Conservation (phyloP, 2,888 invertebrate genomes). For the Noctua fimbriata region DNA sequence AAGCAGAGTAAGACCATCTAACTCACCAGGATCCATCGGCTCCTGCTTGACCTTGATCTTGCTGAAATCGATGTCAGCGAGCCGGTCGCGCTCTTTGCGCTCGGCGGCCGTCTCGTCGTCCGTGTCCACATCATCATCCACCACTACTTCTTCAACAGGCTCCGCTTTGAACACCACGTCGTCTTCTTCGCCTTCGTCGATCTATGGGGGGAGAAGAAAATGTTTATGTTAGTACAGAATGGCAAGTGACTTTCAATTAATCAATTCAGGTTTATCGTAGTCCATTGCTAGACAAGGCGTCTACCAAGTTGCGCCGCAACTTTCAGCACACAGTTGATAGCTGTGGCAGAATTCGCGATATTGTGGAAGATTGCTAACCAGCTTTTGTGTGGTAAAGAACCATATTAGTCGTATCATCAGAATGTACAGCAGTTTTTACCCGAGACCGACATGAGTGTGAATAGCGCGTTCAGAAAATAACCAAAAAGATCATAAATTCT, state of each 20-base stretch:
- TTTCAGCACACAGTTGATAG: neutral
- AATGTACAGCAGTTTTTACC: neutral
- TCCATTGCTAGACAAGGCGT: neutral
- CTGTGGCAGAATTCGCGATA: neutral
- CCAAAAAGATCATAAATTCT: neutral
- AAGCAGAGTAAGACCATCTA: neutral
- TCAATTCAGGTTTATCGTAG: neutral
- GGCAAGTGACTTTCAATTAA: neutral
- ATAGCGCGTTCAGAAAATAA: neutral
- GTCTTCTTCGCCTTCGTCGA: conserved; percentile 91
- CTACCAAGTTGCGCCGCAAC: neutral
- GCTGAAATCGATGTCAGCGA: conserved; percentile 78
- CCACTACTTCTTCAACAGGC: conserved; percentile 91
- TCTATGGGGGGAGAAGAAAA: conserved; percentile 33
- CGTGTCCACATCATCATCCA: conserved; percentile 92
- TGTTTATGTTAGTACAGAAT: neutral
- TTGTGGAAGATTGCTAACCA: neutral
- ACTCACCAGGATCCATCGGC: conserved; percentile 91
- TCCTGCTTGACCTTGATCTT: conserved; percentile 93
- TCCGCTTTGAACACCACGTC: conserved; percentile 93
- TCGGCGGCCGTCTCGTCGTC: conserved; percentile 87
- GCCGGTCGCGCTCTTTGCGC: conserved; percentile 77
- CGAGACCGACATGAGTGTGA: neutral
- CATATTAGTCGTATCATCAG: neutral
- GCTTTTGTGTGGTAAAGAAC: neutral